Base-by-base conservation (phyloP, 2,888 invertebrate genomes). In the Icerya purchasi region DNA sequence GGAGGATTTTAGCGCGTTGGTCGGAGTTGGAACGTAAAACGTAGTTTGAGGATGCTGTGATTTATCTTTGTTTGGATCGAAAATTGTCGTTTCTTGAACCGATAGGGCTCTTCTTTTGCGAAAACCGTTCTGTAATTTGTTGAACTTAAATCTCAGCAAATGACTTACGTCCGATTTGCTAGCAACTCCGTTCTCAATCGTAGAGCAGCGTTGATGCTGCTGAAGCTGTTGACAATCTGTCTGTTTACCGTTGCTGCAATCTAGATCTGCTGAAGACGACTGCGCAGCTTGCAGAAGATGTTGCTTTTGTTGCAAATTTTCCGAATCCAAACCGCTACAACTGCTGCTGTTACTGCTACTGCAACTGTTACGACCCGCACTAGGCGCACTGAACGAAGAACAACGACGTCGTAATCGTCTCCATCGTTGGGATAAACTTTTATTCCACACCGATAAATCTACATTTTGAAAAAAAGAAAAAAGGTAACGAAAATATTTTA, bases 381-480 rank as follows among this genome's bases (percentile, higher is more conserved):
- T 50, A 53, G 23, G 49, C 49, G 36, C 36, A 14, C 36, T 71
- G 66, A 72, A 73, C 54, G 73, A 70, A 21, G 80, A 79, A 70
- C 83, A 84, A 65, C 83, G 77, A 61, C 83, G 76, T 25, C 83
- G 77, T 62, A 84, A 73, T 68, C 82, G 79, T 65, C 83, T 75
- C 84, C 84, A 84, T 73, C 82, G 76, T 70, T 84, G 83, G 56
- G 83, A 81, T 64, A 84, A 76, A 68, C 81, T 83, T 65, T 82
- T 82, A 70, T 83, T 83, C 81, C 81, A 82, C 68, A 74, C 69
- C 63, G 79, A 77, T 69, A 83, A 76, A 70, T 83, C 83, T 83
- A 77, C 65, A 24, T 51, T 22, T 1, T 20, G 22, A 25, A 18
- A 25, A 21, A 3, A 51, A 51, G 2, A 51, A 19, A 19, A 51